These are phyloP conservation scores for Crossocerus cetratus DNA, from an alignment of 2,888 invertebrate genomes.

Conservation along the genomic window DNA sequence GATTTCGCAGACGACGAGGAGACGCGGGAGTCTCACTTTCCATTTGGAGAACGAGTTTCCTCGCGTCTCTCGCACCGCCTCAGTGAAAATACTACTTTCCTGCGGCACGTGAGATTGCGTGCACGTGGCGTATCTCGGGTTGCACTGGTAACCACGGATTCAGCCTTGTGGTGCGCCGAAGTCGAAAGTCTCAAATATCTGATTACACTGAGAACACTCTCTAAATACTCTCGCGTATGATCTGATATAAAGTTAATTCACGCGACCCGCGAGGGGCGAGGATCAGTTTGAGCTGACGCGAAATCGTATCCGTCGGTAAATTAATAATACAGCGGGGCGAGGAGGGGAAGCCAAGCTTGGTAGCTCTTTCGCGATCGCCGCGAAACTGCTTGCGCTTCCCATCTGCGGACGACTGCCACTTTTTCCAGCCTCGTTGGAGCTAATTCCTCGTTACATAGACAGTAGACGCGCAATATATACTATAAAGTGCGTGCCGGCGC, in stretches of 20 bases:
- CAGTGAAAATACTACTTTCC: constrained; percentile 4
- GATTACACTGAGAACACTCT: background rate
- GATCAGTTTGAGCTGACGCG: background rate
- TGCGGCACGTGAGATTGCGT: constrained; percentile 36
- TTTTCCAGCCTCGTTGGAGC: constrained; percentile 55
- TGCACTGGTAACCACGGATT: constrained; percentile 11
- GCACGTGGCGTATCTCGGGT: constrained; percentile 26
- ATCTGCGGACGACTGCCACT: constrained; percentile 36
- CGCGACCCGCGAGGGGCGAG: constrained; percentile 1
- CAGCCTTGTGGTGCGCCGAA: background rate
- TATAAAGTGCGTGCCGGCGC: constrained; percentile 16
- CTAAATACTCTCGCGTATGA: constrained; percentile 19
- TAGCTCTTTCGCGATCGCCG: constrained; percentile 6
- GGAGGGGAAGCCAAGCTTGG: constrained; percentile 11
- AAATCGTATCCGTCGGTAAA: background rate
- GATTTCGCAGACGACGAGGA: background rate
- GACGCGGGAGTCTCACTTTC: constrained; percentile 15
- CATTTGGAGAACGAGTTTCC: constrained; percentile 10
- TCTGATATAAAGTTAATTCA: background rate
- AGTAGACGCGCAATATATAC: constrained; percentile 25
- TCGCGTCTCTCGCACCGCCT: background rate
- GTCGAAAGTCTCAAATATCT: too few relatives aligned
- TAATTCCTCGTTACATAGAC: constrained; percentile 40
- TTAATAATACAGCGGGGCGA: background rate
- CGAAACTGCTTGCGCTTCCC: constrained; percentile 12